Percentiles rank a stretch among this genome's conserved stretches.
Conservation (phyloP, 2,888 invertebrate genomes). For the Heliconius aoede region DNA sequence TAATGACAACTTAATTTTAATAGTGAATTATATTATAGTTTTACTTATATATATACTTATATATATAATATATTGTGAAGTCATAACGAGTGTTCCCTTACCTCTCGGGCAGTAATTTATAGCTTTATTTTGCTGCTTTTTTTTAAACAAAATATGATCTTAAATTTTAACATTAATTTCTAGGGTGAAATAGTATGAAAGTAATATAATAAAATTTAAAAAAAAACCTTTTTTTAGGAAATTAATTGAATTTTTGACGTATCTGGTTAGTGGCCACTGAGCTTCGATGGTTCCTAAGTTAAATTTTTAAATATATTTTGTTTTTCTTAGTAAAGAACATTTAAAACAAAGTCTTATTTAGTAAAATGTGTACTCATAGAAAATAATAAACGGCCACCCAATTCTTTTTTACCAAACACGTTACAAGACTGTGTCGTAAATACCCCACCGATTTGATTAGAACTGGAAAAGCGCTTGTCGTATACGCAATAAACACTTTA, state of each 20-base stretch:
- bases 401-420: neutral
- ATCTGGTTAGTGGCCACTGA: no score
- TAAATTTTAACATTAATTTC: neutral
- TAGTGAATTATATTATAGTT: neutral
- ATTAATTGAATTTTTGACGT: no score
- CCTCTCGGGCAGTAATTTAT: neutral
- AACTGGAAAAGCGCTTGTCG: neutral
- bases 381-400: no score
- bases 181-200: no score
- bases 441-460: neutral
- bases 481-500: constrained; percentile 14
- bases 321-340: no score
- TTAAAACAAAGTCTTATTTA: no score
- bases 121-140: neutral
- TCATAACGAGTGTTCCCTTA: neutral
- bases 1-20: neutral
- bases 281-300: no score
- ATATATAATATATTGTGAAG: neutral
- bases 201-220: no score
- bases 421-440: neutral
- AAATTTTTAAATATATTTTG: no score
- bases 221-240: no score
- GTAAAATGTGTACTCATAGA: no score
- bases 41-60: neutral
- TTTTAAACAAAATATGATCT: neutral